phyloP scores from a whole-genome alignment of 2,797 vertebrate species.

The Chelon auratus region DNA sequence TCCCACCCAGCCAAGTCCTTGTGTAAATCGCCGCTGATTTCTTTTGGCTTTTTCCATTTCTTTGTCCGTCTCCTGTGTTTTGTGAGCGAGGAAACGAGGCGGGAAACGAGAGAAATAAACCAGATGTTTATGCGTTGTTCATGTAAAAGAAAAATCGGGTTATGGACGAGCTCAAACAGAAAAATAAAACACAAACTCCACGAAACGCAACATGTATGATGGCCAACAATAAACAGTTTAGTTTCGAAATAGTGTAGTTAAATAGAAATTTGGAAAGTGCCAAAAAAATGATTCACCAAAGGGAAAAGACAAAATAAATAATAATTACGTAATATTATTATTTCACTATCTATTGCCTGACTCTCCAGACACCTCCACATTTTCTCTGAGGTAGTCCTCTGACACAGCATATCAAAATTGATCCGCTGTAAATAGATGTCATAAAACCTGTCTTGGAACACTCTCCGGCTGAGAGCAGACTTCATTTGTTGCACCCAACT shows the following conservation, averaged over 20 bases:
- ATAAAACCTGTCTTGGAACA: constrained; percentile 50
- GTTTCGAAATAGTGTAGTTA: neutral
- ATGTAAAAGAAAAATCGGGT: constrained; percentile 44
- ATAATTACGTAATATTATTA: neutral
- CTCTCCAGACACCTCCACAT: constrained; percentile 44
- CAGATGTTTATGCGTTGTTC: constrained; percentile 35
- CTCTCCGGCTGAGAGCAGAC: constrained; percentile 45
- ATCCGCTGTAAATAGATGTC: constrained; percentile 63
- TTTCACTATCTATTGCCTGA: neutral
- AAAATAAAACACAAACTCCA: constrained; percentile 28
- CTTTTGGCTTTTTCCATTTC: constrained; percentile 73
- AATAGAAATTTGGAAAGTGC: neutral
- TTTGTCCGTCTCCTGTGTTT: constrained; percentile 56
- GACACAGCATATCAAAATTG: constrained; percentile 55
- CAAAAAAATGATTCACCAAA: neutral
- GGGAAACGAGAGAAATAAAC: constrained; percentile 49
- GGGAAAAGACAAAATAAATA: neutral
- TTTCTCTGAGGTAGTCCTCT: constrained; percentile 41
- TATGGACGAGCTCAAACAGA: constrained; percentile 31
- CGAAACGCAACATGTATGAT: neutral
- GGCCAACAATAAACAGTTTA: neutral
- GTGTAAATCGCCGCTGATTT: constrained; percentile 72
- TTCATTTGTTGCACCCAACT: constrained; percentile 46
- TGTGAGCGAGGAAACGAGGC: constrained; percentile 41
- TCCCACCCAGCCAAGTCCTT: constrained; percentile 63